Base-by-base conservation (phyloP, 2,888 invertebrate genomes). In the Harpagoxenus sublaevis region DNA sequence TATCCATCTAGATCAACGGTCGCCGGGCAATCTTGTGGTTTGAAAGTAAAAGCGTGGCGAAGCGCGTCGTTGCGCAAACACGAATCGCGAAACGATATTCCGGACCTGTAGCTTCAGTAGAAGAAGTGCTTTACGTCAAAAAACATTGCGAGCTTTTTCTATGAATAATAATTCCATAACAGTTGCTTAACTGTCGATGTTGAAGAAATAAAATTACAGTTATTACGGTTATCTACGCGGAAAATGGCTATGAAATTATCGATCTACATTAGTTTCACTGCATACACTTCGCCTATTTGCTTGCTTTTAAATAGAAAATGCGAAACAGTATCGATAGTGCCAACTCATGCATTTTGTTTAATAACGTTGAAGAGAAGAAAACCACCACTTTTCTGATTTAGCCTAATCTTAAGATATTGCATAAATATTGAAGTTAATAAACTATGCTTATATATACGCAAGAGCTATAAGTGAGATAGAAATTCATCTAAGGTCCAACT, bases 31-130 rank as follows among this genome's bases (percentile, higher is more conserved):
- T 81, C 73, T 85, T 81, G 66, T 48, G 87, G 86, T 86, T 83
- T 84, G 90, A 92, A 93, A 93, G 92, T 92, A 93, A 93, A 92
- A 92, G 92, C 91, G 91, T 89, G 86, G 86, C 90, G 83, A 86
- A 84, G 84, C 84, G 82, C 78, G 23, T 68, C 70, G 79, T 90
- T 90, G 85, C 83, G 90, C 86, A 90, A 90, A 83, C 42, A 63
- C 74, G 71, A 74, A 31, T 84, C 78, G 73, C 84, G 84, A 84
- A 88, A 81, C 45, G 62, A 86, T 85, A 86, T 85, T 66, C 66
- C 77, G 70, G 12, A 6, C 12, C 35, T 31, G 71, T 35, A 63
- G 48, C 84, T 65, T 77, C 31, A 55, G 39, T 5, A 4, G 57
- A 51, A 74, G 70, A 78, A 77, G 42, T 23, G n/a, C 51, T 28